Base-by-base conservation (phyloP, 1,140 invertebrate species). In the Schlechtendalia chinensis region DNA sequence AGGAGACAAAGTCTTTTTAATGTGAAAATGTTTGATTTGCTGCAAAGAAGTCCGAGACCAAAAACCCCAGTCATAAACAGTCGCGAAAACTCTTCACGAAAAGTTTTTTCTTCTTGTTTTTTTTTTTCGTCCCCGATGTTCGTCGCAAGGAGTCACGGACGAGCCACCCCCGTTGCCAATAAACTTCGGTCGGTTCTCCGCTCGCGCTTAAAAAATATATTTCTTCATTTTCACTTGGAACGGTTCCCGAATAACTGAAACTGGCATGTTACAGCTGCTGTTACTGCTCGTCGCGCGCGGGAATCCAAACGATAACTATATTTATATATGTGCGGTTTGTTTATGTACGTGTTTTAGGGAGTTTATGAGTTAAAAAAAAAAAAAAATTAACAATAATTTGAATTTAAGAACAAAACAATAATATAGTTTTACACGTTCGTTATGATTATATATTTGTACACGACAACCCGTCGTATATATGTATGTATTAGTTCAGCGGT, bases 181-280 rank as follows among this genome's bases (percentile, higher is more conserved):
- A 72, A 72, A 72, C 69, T 72, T 72, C 24, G 19, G 50, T 72
- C 27, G 50, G 54, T 54, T 72, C 54, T 27, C 69, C 11, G 10
- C 24, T 24, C 47, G 1, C 50, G 14, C 50, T 29, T 29, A 72
- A 72, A 72, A 72, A 72, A 72, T 54, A 72, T 32, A 54, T 72
- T 29, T 72, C 69, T 72, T 72, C 47, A 72, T 54, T 54, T 72
- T 54, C 50, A 29, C 17, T 72, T 72, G 69, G 69, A 72, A 72
- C 53, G 16, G 69, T 72, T 72, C 69, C 69, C 69, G 29, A 54
- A 72, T n/a, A 54, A 54, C 69, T 54, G 69, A 24, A 17, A 14
- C 10, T 72, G 69, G 47, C 69, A 54, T 17, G 16, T 29, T 1
- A n/a, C n/a, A n/a, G n/a, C n/a, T n/a, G n/a, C n/a, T n/a, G n/a